phyloP scores from a whole-genome alignment of 2,113 vertebrate genomes.

The Amphilophus citrinellus region DNA sequence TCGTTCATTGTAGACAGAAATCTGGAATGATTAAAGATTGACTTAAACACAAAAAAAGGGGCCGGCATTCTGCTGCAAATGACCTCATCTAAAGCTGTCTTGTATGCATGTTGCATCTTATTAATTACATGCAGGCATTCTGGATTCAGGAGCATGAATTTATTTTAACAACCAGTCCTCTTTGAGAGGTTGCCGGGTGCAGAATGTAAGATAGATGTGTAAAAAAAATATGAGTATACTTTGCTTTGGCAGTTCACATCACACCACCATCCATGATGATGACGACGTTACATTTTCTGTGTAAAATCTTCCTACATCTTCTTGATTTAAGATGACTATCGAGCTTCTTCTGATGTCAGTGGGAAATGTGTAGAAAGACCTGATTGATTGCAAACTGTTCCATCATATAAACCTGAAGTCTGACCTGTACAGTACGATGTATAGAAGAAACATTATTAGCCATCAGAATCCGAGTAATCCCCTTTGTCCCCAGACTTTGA shows the following conservation, averaged over 20 bases:
- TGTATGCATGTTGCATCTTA: not conserved
- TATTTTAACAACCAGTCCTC: not conserved
- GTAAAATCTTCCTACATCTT: not conserved
- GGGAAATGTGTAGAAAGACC: not conserved
- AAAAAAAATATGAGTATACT: not conserved
- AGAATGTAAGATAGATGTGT: not conserved
- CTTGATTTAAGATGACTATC: not conserved
- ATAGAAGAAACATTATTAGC: not conserved
- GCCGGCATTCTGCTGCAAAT: not conserved
- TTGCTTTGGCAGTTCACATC: not conserved
- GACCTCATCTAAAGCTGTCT: not conserved
- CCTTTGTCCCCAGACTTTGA: not conserved
- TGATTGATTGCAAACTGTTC: not conserved
- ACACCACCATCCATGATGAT: not conserved
- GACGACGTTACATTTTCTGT: no score
- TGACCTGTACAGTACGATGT: no score
- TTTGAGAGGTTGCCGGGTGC: not conserved
- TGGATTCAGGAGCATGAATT: not conserved
- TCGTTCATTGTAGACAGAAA: not conserved
- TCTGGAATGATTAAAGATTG: not conserved
- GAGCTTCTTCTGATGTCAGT: not conserved
- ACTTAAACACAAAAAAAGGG: constrained; percentile 1
- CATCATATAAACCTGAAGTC: not conserved
- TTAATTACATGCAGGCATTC: constrained; percentile 6
- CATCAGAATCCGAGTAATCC: not conserved